phyloP scores from a whole-genome alignment of 2,888 invertebrate genomes.

The Eulithis prunata region DNA sequence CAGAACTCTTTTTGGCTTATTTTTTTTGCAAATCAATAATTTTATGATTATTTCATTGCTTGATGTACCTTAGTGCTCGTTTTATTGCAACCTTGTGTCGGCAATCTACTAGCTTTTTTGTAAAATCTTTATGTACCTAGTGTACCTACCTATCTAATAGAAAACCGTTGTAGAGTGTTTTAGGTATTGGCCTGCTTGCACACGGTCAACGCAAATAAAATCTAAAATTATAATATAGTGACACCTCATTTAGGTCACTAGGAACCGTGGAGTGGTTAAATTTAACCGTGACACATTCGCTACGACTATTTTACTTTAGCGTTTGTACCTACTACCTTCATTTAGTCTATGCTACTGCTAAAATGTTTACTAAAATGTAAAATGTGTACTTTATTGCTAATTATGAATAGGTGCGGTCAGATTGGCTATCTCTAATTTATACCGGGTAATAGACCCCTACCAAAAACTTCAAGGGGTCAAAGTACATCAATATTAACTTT shows the following conservation, averaged over 20 bases:
- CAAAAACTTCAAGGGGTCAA: too few relatives aligned
- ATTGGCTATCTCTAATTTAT: too few relatives aligned
- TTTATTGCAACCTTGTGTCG: too few relatives aligned
- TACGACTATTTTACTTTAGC: slow-evolving; percentile 16
- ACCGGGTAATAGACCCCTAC: too few relatives aligned
- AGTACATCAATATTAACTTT: too few relatives aligned
- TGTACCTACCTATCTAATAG: too few relatives aligned
- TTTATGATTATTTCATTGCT: neutral
- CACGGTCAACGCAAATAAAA: slow-evolving; percentile 27
- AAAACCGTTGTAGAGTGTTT: neutral
- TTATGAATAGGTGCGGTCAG: too few relatives aligned
- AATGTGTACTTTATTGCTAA: too few relatives aligned
- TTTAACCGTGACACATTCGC: slow-evolving; percentile 43
- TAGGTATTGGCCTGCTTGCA: neutral
- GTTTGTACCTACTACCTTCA: neutral
- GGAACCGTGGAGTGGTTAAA: slow-evolving; percentile 48
- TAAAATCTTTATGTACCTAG: too few relatives aligned
- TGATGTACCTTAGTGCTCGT: neutral
- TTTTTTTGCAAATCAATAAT: neutral
- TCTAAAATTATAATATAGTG: slow-evolving; percentile 49
- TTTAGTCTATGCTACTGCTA: too few relatives aligned
- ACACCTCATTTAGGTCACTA: slow-evolving; percentile 56
- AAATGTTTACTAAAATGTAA: too few relatives aligned
- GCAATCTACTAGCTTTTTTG: too few relatives aligned
- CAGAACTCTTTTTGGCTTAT: slow-evolving; percentile 44